These are phyloP conservation scores for Zingel zingel DNA, from an alignment of 2,113 vertebrate genomes.

Conservation along the genomic window DNA sequence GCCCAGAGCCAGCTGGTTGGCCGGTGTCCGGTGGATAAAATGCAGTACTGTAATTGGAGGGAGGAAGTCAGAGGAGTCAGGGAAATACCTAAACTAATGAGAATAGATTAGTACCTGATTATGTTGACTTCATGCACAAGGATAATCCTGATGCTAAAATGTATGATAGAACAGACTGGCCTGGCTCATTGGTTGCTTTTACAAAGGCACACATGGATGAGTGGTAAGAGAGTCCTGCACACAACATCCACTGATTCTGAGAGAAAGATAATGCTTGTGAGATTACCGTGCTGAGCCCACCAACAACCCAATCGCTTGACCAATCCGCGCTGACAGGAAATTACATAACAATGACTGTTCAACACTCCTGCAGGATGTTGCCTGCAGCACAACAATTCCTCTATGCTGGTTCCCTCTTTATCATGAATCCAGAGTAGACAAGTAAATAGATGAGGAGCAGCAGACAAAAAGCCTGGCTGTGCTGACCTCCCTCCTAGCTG, in stretches of 20 bases:
- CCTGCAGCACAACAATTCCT: slow-evolving; percentile 54
- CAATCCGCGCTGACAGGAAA: slow-evolving; percentile 67
- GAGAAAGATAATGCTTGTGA: slow-evolving; percentile 70
- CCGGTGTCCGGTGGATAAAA: neutral
- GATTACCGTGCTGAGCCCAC: slow-evolving; percentile 73
- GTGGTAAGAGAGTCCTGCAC: slow-evolving; percentile 37
- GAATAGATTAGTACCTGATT: neutral
- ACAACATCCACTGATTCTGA: slow-evolving; percentile 54
- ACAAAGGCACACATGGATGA: slow-evolving; percentile 48
- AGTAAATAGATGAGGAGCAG: slow-evolving; percentile 46
- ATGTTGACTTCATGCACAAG: neutral
- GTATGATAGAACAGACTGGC: slow-evolving; percentile 25
- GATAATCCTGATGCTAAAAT: slow-evolving; percentile 23
- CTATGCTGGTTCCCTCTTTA: slow-evolving; percentile 37
- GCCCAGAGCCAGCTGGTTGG: neutral
- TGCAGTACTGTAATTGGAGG: neutral
- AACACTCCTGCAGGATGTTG: slow-evolving; percentile 52
- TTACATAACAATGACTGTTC: slow-evolving; percentile 74
- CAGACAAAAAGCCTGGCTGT: slow-evolving; percentile 26
- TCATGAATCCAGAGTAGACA: slow-evolving; percentile 26
- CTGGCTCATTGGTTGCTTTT: slow-evolving; percentile 37
- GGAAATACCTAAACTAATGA: slow-evolving; percentile 3
- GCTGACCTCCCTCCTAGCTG: slow-evolving; percentile 26
- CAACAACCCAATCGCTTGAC: slow-evolving; percentile 61
- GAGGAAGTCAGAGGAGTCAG: slow-evolving; percentile 6